These are phyloP conservation scores for Malurus cyaneus DNA, from an alignment of 2,113 vertebrate species.

Conservation along the genomic window DNA sequence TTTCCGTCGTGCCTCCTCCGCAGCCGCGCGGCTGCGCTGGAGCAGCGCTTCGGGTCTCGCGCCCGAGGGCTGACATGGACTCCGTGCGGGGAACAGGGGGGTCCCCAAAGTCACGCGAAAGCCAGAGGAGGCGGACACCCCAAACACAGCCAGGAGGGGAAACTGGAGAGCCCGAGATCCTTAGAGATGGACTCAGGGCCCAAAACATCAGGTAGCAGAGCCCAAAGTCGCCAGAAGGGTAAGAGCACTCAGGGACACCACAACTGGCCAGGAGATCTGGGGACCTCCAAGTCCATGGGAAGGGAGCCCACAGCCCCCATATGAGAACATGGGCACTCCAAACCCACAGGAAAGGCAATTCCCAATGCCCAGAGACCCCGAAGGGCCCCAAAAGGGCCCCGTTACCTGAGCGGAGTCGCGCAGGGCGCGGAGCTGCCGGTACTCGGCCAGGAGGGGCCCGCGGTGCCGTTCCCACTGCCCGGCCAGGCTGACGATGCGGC, in stretches of 20 bases:
- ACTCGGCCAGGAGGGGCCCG: slow-evolving; percentile 83
- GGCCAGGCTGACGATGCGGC: slow-evolving; percentile 81
- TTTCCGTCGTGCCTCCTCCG: background rate
- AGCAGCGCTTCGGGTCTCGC: no score
- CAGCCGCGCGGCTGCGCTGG: background rate
- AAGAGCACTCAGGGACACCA: no score
- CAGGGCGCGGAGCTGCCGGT: slow-evolving; percentile 82
- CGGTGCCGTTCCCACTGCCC: slow-evolving; percentile 91
- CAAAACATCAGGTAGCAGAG: no score
- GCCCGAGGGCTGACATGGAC: no score
- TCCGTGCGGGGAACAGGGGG: background rate
- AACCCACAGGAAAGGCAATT: background rate
- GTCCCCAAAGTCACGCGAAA: background rate
- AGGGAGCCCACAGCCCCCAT: background rate
- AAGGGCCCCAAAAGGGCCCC: background rate
- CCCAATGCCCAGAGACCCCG: background rate
- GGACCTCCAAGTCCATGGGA: background rate
- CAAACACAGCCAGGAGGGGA: background rate
- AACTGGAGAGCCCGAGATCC: background rate
- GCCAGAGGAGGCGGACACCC: background rate
- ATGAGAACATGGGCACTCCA: background rate
- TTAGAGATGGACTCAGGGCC: no score
- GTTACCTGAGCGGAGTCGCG: slow-evolving; percentile 82
- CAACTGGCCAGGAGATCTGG: no score
- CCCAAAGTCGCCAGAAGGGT: no score